Conservation (phyloP, 2,888 invertebrate genomes). For the Aromia moschata region DNA sequence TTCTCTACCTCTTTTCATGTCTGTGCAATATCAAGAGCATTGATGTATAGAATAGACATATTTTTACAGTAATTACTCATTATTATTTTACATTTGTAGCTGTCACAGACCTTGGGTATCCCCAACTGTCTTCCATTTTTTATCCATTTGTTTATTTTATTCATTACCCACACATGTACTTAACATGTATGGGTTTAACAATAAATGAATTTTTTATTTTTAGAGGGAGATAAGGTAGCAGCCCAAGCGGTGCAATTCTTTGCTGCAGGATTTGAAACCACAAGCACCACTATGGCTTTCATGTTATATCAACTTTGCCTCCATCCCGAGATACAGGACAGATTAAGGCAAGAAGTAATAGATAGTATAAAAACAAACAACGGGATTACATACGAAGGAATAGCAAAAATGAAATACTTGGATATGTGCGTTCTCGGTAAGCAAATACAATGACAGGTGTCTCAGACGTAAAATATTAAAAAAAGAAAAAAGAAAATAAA, state of each 20-base stretch:
- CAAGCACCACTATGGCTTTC: conserved; percentile 68
- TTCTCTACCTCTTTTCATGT: too few relatives aligned
- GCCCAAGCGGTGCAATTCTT: conserved; percentile 61
- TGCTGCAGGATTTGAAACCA: conserved; percentile 71
- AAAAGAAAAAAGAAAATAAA: too few relatives aligned
- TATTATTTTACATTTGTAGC: background rate
- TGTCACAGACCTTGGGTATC: background rate
- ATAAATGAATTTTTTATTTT: conserved; percentile 3
- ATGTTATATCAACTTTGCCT: conserved; percentile 67
- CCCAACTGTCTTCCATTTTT: background rate
- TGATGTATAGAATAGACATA: too few relatives aligned
- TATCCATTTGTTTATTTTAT: background rate
- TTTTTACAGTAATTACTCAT: too few relatives aligned
- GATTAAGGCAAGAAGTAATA: conserved; percentile 64
- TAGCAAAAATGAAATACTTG: conserved; percentile 67
- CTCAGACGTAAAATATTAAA: too few relatives aligned
- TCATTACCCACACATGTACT: background rate
- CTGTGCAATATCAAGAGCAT: too few relatives aligned
- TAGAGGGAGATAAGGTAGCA: conserved; percentile 36
- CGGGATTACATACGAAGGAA: conserved; percentile 63
- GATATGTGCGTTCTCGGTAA: conserved; percentile 37
- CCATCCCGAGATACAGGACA: conserved; percentile 65
- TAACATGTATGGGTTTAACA: background rate
- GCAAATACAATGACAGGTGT: too few relatives aligned
- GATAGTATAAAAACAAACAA: conserved; percentile 59